Evolutionary conservation across 2,888 invertebrate genomes (phyloP).

Genomic region (Cenopis cana): DNA sequence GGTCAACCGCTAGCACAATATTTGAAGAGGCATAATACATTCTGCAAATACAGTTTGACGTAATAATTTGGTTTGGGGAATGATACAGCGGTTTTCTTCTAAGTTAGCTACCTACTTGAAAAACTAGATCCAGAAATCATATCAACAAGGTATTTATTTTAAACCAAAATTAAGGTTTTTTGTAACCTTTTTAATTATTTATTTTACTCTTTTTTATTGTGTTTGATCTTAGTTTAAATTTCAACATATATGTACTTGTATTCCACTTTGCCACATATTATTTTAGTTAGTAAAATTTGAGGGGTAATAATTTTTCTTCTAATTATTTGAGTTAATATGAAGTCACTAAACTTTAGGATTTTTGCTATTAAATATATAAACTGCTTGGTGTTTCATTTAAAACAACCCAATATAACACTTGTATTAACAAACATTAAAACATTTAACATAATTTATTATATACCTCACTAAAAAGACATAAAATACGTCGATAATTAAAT

Average conservation of each 20-base stretch:
- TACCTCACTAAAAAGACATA: too few species aligned
- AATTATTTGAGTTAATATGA: neutral
- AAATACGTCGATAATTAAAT: too few species aligned
- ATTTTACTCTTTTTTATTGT: too few species aligned
- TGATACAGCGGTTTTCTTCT: neutral
- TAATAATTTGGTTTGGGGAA: neutral
- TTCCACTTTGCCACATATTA: too few species aligned
- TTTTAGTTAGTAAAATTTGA: too few species aligned
- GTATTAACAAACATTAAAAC: neutral
- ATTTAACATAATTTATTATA: too few species aligned
- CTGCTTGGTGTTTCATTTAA: conserved; percentile 43
- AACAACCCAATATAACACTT: conserved; percentile 10
- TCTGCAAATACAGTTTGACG: neutral
- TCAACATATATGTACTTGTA: too few species aligned
- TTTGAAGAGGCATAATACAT: neutral
- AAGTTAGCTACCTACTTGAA: neutral
- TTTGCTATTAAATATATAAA: conserved; percentile 31
- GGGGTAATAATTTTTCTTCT: neutral
- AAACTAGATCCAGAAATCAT: neutral
- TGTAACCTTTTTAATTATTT: too few species aligned
- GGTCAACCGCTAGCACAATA: neutral
- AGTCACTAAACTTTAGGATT: neutral
- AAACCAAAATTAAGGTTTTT: too few species aligned
- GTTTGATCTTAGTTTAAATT: too few species aligned
- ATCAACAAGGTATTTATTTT: too few species aligned